Conservation (phyloP, 2,797 vertebrate species). For the Halcyon smyrnensis region DNA sequence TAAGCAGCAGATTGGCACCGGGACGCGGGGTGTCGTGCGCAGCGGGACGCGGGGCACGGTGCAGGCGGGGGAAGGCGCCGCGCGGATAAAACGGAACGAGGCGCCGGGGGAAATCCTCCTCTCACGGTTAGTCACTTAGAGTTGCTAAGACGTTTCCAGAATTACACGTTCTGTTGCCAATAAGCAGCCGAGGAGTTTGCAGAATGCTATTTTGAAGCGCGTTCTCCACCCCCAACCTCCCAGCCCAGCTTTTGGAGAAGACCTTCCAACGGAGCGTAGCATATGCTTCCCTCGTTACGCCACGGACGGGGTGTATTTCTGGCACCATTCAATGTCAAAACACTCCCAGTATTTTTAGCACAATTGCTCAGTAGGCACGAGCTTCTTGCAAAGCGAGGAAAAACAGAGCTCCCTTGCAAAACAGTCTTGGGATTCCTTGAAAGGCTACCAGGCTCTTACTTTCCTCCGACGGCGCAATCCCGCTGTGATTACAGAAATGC, state of each 20-base stretch:
- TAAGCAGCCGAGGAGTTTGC: constrained; percentile 21
- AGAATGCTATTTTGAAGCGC: background rate
- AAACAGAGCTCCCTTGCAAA: constrained; percentile 27
- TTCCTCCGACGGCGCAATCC: background rate
- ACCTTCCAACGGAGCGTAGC: background rate
- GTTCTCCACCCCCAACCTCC: constrained; percentile 27
- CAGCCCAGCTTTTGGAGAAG: constrained; percentile 10
- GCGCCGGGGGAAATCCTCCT: constrained; percentile 4
- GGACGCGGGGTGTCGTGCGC: accelerated
- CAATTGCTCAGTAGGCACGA: background rate
- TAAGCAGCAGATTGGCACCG: background rate
- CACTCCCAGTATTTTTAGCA: constrained; percentile 21
- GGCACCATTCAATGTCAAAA: constrained; percentile 18
- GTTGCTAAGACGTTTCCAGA: background rate
- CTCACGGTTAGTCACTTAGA: background rate
- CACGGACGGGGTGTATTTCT: background rate
- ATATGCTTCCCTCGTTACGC: background rate
- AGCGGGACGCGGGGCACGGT: background rate
- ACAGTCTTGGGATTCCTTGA: constrained; percentile 6
- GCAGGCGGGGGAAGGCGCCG: background rate
- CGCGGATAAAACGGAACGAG: background rate
- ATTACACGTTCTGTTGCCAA: constrained; percentile 11
- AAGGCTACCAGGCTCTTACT: background rate
- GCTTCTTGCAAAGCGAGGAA: background rate
- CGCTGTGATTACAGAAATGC: background rate